Evolutionary conservation across 2,797 vertebrate genomes (phyloP).

Genomic region (Parotocinclus haroldoi): DNA sequence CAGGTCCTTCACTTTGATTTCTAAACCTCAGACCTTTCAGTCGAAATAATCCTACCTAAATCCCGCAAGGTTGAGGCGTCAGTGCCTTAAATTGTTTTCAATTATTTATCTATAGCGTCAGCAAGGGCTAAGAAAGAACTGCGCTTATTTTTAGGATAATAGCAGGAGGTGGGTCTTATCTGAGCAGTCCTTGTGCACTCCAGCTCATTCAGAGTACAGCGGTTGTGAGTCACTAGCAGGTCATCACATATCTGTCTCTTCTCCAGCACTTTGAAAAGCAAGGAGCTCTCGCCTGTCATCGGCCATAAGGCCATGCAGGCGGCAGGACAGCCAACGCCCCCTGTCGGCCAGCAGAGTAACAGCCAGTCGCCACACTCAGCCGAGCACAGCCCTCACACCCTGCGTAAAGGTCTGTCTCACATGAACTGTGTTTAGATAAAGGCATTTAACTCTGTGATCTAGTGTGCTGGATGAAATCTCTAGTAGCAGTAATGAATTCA

Average conservation of each 20-base stretch:
- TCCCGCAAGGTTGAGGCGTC: too few species aligned
- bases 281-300: slow-evolving; percentile 86
- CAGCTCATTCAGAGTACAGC: slow-evolving; percentile 22
- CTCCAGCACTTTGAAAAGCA: slow-evolving; percentile 82
- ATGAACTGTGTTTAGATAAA: background rate
- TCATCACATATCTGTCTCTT: slow-evolving; percentile 55
- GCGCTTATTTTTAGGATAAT: too few species aligned
- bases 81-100: too few species aligned
- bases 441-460: background rate
- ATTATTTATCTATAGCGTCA: too few species aligned
- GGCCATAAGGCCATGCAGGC: slow-evolving; percentile 84
- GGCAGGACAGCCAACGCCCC: slow-evolving; percentile 69
- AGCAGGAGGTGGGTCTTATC: slow-evolving; percentile 13
- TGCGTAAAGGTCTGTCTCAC: slow-evolving; percentile 80
- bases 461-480: background rate
- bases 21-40: too few species aligned
- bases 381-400: slow-evolving; percentile 88
- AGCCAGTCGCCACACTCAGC: slow-evolving; percentile 73
- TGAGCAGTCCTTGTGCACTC: slow-evolving; percentile 32
- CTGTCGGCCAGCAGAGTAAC: slow-evolving; percentile 71
- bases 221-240: slow-evolving; percentile 29
- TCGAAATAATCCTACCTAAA: too few species aligned
- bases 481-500: background rate
- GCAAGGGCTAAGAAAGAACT: too few species aligned
- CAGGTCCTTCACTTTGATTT: too few species aligned